phyloP scores from a whole-genome alignment of 1,140 invertebrate genomes.

The Conus betulinus region DNA sequence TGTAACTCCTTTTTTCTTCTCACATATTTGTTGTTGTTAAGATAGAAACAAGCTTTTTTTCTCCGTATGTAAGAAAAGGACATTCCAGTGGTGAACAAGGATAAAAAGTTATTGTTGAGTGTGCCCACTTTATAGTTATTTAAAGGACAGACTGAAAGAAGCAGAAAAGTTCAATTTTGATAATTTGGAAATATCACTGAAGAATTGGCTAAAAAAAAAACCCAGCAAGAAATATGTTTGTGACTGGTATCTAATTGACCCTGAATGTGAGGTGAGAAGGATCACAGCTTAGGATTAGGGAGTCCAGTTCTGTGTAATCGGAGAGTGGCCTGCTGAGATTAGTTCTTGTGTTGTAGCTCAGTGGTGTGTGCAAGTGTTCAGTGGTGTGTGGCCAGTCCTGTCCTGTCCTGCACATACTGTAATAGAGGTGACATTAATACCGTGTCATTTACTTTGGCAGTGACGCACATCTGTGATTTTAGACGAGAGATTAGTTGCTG shows the following conservation, averaged over 20 bases:
- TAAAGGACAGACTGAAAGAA: no score
- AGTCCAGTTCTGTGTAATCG: not conserved
- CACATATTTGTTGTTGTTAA: no score
- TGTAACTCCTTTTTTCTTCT: no score
- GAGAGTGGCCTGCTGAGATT: not conserved
- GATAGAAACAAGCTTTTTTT: no score
- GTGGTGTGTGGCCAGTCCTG: not conserved
- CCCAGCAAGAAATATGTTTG: not conserved
- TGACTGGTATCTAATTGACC: not conserved
- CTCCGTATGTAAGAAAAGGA: no score
- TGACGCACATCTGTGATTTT: constrained; percentile 2
- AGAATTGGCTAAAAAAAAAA: not conserved
- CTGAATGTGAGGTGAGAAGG: not conserved
- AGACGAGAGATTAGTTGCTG: not conserved
- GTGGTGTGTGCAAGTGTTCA: not conserved
- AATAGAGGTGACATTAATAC: not conserved
- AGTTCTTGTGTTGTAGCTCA: not conserved
- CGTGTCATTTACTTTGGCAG: constrained; percentile 22
- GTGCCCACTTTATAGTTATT: no score
- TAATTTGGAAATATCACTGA: no score
- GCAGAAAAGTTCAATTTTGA: no score
- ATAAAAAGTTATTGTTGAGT: no score
- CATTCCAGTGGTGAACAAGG: no score
- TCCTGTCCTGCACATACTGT: not conserved
- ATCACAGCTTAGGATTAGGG: not conserved